Conservation (phyloP, 1,140 invertebrate genomes). For the Dendroctonus valens region DNA sequence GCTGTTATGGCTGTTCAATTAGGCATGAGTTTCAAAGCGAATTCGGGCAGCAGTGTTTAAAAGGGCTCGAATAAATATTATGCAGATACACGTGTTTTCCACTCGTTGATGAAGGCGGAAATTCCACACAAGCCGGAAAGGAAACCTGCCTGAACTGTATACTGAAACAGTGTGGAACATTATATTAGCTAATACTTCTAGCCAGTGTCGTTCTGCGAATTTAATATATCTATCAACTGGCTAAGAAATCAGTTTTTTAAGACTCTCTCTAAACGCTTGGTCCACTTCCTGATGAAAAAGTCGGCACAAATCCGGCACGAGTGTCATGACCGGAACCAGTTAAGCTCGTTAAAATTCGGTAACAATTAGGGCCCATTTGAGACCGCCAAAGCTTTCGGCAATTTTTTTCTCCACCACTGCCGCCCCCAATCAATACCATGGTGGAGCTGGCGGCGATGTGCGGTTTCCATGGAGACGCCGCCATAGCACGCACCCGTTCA, state of each 20-base stretch:
- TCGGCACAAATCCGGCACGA: too few species aligned
- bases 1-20: conserved; percentile 5
- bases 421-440: conserved; percentile 24
- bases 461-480: conserved; percentile 31
- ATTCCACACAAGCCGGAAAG: conserved; percentile 25
- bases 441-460: conserved; percentile 33
- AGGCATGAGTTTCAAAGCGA: neutral
- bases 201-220: conserved; percentile 4
- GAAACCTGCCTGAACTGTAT: conserved; percentile 23
- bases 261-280: too few species aligned
- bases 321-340: too few species aligned
- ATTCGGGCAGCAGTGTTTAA: conserved; percentile 6
- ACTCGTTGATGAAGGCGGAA: conserved; percentile 27
- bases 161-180: conserved; percentile 29
- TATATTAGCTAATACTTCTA: conserved; percentile 12
- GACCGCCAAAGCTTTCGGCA: conserved; percentile 10
- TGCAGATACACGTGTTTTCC: conserved; percentile 28
- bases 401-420: conserved; percentile 15
- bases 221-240: too few species aligned
- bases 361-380: conserved; percentile 2
- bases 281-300: too few species aligned
- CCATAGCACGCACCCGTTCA: conserved; percentile 26
- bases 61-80: conserved; percentile 23
- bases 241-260: too few species aligned
- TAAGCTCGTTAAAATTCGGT: neutral